Conservation (phyloP, 2,113 vertebrate species). For the Oplegnathus fasciatus region DNA sequence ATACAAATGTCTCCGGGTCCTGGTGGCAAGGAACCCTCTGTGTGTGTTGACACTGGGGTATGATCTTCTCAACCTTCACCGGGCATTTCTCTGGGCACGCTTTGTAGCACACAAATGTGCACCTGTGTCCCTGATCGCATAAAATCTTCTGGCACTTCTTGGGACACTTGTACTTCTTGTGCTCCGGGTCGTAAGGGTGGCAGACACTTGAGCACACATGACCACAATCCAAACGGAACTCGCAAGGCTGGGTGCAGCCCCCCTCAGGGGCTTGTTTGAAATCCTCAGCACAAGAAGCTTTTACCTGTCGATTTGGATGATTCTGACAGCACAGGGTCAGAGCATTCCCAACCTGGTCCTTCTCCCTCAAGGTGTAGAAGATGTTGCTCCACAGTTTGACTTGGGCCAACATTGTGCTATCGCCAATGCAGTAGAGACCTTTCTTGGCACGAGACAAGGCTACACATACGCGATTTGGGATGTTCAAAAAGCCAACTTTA, state of each 20-base stretch:
- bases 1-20: constrained; percentile 81
- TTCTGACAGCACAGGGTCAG: constrained; percentile 92
- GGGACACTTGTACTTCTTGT: constrained; percentile 87
- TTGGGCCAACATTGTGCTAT: constrained; percentile 88
- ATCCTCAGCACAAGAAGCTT: constrained; percentile 84
- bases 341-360: constrained; percentile 81
- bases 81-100: constrained; percentile 84
- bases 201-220: constrained; percentile 92
- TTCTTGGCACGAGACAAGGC: constrained; percentile 95
- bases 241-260: constrained; percentile 91
- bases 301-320: constrained; percentile 87
- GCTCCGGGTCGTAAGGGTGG: constrained; percentile 91
- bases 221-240: constrained; percentile 91
- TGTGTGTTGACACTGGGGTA: constrained; percentile 87
- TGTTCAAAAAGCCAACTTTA: constrained; percentile 92
- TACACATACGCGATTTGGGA: constrained; percentile 93
- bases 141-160: constrained; percentile 90
- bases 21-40: constrained; percentile 91
- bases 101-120: constrained; percentile 82
- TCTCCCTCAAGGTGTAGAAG: constrained; percentile 87
- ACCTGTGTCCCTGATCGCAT: constrained; percentile 88
- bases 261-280: constrained; percentile 92
- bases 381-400: constrained; percentile 93
- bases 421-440: constrained; percentile 93
- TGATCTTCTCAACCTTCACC: constrained; percentile 85